phyloP scores from a whole-genome alignment of 1,140 invertebrate genomes.

The Contarinia nasturtii region DNA sequence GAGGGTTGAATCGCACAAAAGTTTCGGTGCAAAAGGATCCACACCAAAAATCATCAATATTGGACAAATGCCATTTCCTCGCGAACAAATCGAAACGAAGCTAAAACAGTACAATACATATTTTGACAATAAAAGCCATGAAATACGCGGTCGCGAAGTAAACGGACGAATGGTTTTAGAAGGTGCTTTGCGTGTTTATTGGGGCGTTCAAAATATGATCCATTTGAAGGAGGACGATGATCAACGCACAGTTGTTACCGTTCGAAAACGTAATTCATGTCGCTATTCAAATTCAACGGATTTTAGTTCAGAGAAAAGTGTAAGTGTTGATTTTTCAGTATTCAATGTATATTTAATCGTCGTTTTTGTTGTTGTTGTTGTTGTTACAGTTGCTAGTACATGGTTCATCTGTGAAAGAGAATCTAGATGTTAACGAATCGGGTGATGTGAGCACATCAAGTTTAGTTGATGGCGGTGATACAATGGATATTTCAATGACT shows the following conservation, averaged over 20 bases:
- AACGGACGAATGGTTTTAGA: constrained; percentile 61
- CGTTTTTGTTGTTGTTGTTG: too few relatives aligned
- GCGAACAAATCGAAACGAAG: constrained; percentile 59
- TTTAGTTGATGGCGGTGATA: constrained; percentile 15
- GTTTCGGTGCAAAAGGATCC: constrained; percentile 52
- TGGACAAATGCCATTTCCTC: constrained; percentile 22
- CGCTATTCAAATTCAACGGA: constrained; percentile 23
- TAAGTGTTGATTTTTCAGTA: background rate
- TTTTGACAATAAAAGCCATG: constrained; percentile 59
- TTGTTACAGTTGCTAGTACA: background rate
- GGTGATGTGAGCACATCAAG: constrained; percentile 13
- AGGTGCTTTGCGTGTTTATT: constrained; percentile 62
- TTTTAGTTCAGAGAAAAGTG: background rate
- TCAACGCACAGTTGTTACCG: constrained; percentile 50
- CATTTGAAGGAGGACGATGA: constrained; percentile 76
- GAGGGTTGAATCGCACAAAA: constrained; percentile 67
- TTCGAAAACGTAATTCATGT: constrained; percentile 47
- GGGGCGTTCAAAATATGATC: constrained; percentile 68
- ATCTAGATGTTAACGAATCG: constrained; percentile 18
- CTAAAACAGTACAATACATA: constrained; percentile 54
- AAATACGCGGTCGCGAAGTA: constrained; percentile 53
- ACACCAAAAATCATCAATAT: constrained; percentile 20
- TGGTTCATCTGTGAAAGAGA: constrained; percentile 17
- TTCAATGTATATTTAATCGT: too few relatives aligned
- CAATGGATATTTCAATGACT: constrained; percentile 20